Evolutionary conservation across 2,113 vertebrate species (phyloP), one percentile per base, ranked within the genome.

Genomic region (Scartelaos histophorus): DNA sequence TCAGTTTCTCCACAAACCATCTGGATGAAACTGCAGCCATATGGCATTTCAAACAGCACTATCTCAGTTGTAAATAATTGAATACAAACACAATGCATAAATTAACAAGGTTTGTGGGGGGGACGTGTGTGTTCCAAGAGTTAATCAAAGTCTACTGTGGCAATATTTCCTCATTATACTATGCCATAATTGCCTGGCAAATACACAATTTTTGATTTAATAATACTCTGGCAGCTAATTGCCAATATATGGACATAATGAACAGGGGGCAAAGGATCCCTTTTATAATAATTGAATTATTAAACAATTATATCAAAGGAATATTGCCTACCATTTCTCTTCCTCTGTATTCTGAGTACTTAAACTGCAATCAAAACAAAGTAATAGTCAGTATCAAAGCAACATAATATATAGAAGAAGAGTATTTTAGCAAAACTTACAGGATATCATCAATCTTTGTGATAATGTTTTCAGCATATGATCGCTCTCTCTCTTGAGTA

Each of bases 391-490:
- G 47, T 1, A 51, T 66, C 17, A 9, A 12, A 57, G 49, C 13
- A 47, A 62, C 25, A 35, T 19, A n/a, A 12, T 12, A 64, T 6
- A 64, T 6, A 19, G 13, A 25, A 35, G 22, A n/a, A 51, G 35
- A 19, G 24, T 21, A n/a, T 62, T 13, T 57, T 58, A 15, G 3
- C 49, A 58, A 16, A 71, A 83, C 97, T 97, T 84, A 99, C 97
- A 99, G 82, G 25, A 98, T 90, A 56, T 98, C 97, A 76, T 98
- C 97, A 38, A 99, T 96, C 87, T 97, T 98, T 66, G 92, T 76
- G 22, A 98, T 72, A 34, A 98, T 96, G 87, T 94, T 96, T 76
- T 99, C 97, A 0, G 97, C 96, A 58, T 95, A 98, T 0, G 91
- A 93, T 73, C 97, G 94, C 78, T 99, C 98, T 86, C 88, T 95